Base-by-base conservation (phyloP, 1,140 invertebrate genomes). In the Heliothis virescens region DNA sequence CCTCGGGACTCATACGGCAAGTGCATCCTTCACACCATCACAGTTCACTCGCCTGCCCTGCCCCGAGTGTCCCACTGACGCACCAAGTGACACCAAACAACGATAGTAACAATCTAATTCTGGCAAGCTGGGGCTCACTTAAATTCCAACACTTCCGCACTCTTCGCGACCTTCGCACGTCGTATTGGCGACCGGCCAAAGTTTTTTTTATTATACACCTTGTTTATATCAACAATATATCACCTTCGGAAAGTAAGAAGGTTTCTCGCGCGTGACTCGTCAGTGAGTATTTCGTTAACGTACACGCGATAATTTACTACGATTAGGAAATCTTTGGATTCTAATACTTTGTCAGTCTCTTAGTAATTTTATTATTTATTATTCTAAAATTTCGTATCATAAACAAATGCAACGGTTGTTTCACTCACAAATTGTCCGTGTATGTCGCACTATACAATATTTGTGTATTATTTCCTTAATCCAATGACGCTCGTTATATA, bases 1-100 rank as follows among this genome's bases (percentile, higher is more conserved):
- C 89, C 90, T 79, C 93, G 88, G 65, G 90, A 90, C 89, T 94
- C 93, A 83, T 91, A 94, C 80, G 93, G 93, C 85, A 94, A 87
- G 88, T 94, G 93, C 93, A 94, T 94, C 86, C 85, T 92, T 90
- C 85, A 92, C 81, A 82, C 63, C 91, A 92, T 91, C 82, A 87
- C 85, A 82, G 79, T 72, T 79, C 74, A 83, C 81, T 80, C 62
- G 59, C 79, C 47, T 55, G n/a, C 12, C 55, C 71, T 29, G 18
- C 41, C 18, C 55, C 4, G 52, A 59, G 34, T 59, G 50, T 10
- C 75, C 55, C 34, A 80, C 77, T 60, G 7, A 63, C 16, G 48
- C 63, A 48, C 63, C 85, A 80, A 82, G 82, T 71, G 29, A 79
- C 47, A 73, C 69, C 34, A 67, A 76, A 85, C 16, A 13, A 53